Base-by-base conservation (phyloP, 2,888 invertebrate species). In the Colletes collaris region DNA sequence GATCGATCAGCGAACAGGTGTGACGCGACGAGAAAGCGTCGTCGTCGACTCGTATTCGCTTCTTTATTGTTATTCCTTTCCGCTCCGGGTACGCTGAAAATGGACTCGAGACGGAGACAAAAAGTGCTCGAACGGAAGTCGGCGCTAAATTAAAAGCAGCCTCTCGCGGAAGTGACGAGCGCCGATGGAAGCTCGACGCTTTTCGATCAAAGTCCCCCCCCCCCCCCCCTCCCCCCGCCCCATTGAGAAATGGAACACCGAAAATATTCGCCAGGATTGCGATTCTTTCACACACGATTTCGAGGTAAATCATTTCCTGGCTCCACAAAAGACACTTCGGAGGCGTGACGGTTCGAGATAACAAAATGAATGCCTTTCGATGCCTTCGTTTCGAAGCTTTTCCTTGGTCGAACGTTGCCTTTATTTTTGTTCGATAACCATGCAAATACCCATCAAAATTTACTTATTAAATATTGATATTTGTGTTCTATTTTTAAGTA, bases 1-100 rank as follows among this genome's bases (percentile, higher is more conserved):
- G 55, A 72, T 81, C 81, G 74, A 81, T 75, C 44, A 67, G 7
- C 8, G 19, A 50, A 55, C 40, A 50, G 35, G 19, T 62, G 37
- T 59, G 58, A 70, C 58, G 73, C 46, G 69, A 74, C 10, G 40
- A 8, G 37, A 56, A 37, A 79, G 64, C 11, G 16, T 37, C 16
- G 40, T 19, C 40, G 10, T 11, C 44, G 16, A 64, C 50, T n/a
- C 59, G 8, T 27, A 10, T 53, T 50, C 44, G 53, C 5, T 13
- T 56, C 46, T 79, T 68, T 46, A 46, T 59, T 49, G 46, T 66
- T 65, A 69, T 58, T 58, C 40, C 13, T 58, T 62, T 55, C 4
- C 68, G n/a, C 27, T 13, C 16, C 44, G 59, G 16, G 27, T 56
- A 40, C 37, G 19, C n/a, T 59, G 72, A 60, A 59, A 77, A 56